Evolutionary conservation across 2,113 vertebrate species (phyloP).

Genomic region (Sebastes fasciatus): DNA sequence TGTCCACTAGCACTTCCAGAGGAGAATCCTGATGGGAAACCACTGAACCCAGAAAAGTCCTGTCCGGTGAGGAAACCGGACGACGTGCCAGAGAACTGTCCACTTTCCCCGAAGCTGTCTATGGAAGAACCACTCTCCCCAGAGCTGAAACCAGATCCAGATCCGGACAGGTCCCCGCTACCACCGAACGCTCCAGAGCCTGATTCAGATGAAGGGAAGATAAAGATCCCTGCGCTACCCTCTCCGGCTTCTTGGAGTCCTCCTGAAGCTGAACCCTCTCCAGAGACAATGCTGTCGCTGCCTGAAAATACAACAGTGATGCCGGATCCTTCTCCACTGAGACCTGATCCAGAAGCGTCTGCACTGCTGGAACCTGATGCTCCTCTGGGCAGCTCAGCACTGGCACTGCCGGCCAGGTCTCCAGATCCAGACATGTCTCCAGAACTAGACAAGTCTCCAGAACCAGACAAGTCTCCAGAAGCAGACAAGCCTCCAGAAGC

Average conservation of each 20-base stretch:
- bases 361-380: conserved; percentile 41
- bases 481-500: background rate
- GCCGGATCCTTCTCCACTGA: conserved; percentile 65
- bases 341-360: conserved; percentile 72
- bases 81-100: conserved; percentile 51
- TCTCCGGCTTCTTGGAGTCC: conserved; percentile 70
- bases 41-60: conserved; percentile 78
- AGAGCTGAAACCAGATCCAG: conserved; percentile 62
- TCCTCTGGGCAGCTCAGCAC: conserved; percentile 75
- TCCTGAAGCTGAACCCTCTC: conserved; percentile 58
- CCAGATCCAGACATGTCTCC: conserved; percentile 31
- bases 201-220: conserved; percentile 45
- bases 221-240: conserved; percentile 61
- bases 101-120: conserved; percentile 82
- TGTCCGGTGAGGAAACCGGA: conserved; percentile 65
- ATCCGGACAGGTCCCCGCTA: conserved; percentile 59
- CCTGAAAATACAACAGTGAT: conserved; percentile 72
- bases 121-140: conserved; percentile 50
- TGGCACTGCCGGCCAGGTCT: conserved; percentile 52
- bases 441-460: conserved; percentile 23
- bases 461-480: background rate
- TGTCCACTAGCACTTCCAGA: conserved; percentile 75
- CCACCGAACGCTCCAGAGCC: conserved; percentile 63
- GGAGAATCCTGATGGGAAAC: conserved; percentile 82
- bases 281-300: conserved; percentile 50